Base-by-base conservation (phyloP, 2,113 vertebrate species). In the Myxocyprinus asiaticus region DNA sequence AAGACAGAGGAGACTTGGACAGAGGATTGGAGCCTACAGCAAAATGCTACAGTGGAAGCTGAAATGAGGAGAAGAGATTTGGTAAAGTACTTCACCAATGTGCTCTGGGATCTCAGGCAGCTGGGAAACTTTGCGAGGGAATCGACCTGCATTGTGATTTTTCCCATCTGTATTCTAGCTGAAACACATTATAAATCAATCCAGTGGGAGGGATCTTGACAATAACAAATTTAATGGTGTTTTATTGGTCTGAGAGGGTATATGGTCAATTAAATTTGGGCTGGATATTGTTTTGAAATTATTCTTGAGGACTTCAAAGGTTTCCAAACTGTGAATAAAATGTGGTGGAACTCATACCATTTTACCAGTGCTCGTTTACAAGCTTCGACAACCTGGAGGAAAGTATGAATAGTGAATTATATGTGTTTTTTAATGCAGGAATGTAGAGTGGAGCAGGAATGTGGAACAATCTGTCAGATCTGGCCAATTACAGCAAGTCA, bases 171-270 rank as follows among this genome's bases (percentile, higher is more conserved):
- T 61, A 65, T 63, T 42, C 61, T 45, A 64, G 77, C 51, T 58
- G 67, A 70, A 79, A 50, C 70, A 67, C 64, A 67, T 81, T 45
- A 65, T 78, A 78, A 84, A 78, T 84, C 69, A 81, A 43, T 22
- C 10, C 65, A 62, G 70, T 72, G 62, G 76, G 76, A 71, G 55
- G 50, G 51, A 67, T 74, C 70, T 64, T 73, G 78, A 80, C 78
- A 58, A 66, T 75, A 59, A 50, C 69, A 73, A 47, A 67, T 67
- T 56, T 74, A 67, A 74, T 75, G 64, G 79, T 56, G 70, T 74
- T 73, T 78, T 67, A 77, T 78, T 81, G 79, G 70, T 47, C 79
- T 71, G 63, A 50, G 62, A 76, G 74, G 78, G 63, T 68, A 55
- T 47, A 83, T 33, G 82, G 53, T 73, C 68, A 68, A 81, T 84